Conservation (phyloP, 1,140 invertebrate species). For the Sinonovacula constricta region DNA sequence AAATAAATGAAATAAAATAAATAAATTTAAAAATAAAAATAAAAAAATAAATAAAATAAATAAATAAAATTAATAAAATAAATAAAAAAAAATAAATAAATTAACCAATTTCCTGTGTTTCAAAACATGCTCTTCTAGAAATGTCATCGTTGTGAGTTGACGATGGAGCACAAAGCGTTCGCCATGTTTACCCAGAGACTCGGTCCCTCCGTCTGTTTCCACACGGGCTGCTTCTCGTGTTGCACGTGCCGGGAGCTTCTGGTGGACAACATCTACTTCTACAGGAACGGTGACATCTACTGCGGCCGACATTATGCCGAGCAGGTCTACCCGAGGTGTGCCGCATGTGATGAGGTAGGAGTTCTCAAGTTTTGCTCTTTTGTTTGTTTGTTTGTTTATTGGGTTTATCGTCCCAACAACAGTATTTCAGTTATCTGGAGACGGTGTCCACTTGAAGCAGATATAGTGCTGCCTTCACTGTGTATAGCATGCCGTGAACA, state of each 20-base stretch:
- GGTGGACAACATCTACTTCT: constrained; percentile 98
- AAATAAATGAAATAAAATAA: too few relatives aligned
- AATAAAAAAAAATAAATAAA: too few relatives aligned
- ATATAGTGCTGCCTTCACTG: too few relatives aligned
- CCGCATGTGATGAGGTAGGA: constrained; percentile 96
- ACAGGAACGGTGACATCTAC: constrained; percentile 88
- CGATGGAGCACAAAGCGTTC: constrained; percentile 90
- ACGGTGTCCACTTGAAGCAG: too few relatives aligned
- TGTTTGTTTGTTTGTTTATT: too few relatives aligned
- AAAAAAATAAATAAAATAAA: neutral
- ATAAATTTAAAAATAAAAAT: too few relatives aligned
- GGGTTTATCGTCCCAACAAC: too few relatives aligned
- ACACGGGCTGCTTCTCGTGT: constrained; percentile 96
- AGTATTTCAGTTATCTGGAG: too few relatives aligned
- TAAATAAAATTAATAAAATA: too few relatives aligned
- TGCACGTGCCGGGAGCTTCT: constrained; percentile 93
- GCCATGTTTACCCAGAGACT: constrained; percentile 91
- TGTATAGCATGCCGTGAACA: too few relatives aligned
- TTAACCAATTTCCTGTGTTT: too few relatives aligned
- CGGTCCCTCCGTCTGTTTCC: constrained; percentile 89
- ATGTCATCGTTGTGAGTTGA: constrained; percentile 87
- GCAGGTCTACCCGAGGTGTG: constrained; percentile 95
- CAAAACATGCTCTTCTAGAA: constrained; percentile 57
- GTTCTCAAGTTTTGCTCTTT: too few relatives aligned
- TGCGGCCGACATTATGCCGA: constrained; percentile 98